Percentiles rank a stretch among this genome's conserved stretches.
These are phyloP conservation scores for Campoletis sonorensis DNA, from an alignment of 1,140 invertebrate species.

Conservation along the genomic window DNA sequence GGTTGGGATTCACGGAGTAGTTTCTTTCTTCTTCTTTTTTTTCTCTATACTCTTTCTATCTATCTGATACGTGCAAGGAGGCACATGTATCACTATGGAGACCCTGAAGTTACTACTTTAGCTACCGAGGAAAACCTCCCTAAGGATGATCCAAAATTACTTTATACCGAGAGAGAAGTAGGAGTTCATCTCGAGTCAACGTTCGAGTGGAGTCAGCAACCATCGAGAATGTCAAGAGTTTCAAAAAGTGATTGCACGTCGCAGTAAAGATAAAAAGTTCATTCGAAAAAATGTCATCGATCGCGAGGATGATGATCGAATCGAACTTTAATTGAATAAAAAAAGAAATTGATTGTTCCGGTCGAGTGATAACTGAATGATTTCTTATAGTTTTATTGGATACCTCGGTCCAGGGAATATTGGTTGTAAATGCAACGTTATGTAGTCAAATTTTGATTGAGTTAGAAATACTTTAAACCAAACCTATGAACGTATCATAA, in stretches of 20 bases:
- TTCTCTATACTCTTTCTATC: not conserved
- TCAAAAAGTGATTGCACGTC: not conserved
- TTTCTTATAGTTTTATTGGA: no score
- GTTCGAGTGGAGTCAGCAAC: conserved; percentile 1
- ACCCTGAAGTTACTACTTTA: conserved; percentile 7
- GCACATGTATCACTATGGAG: conserved; percentile 1
- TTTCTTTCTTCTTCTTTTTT: conserved; percentile 7
- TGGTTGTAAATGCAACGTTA: no score
- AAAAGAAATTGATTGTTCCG: no score
- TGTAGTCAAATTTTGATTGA: no score
- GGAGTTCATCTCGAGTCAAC: not conserved
- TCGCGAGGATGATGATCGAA: no score
- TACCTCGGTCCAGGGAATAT: no score
- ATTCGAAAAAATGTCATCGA: no score
- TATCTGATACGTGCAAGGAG: not conserved
- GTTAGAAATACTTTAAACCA: no score
- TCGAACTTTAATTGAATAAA: no score
- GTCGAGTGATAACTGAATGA: no score
- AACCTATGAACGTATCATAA: no score
- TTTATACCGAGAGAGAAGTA: not conserved
- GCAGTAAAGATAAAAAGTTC: not conserved
- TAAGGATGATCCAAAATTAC: conserved; percentile 14
- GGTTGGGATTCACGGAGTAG: not conserved
- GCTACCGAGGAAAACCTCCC: not conserved
- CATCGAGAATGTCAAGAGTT: not conserved